These are phyloP conservation scores for Eilema griseolum DNA, from an alignment of 2,888 invertebrate genomes.

Conservation along the genomic window DNA sequence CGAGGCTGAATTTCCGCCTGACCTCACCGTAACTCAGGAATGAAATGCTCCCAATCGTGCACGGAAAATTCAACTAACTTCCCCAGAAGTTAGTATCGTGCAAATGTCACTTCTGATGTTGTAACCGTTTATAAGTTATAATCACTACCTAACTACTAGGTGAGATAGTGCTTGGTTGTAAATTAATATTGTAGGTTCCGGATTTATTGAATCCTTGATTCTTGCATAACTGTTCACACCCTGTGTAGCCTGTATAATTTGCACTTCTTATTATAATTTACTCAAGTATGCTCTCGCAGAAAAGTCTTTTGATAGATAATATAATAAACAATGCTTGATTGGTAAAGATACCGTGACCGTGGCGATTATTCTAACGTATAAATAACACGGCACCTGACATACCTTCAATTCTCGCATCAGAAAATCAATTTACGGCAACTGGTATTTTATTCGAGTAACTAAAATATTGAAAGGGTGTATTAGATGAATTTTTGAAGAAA, in stretches of 20 bases:
- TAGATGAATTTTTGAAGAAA: too few relatives aligned
- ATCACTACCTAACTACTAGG: not conserved
- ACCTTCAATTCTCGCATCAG: too few relatives aligned
- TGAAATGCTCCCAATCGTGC: too few relatives aligned
- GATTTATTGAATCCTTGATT: not conserved
- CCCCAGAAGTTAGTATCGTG: too few relatives aligned
- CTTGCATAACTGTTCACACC: slow-evolving; percentile 4
- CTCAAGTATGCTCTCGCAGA: not conserved
- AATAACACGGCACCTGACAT: too few relatives aligned
- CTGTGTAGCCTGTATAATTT: not conserved
- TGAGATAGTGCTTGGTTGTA: not conserved
- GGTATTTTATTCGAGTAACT: too few relatives aligned
- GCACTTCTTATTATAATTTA: not conserved
- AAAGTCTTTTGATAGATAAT: not conserved
- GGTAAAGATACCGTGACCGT: not conserved
- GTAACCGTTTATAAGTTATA: not conserved
- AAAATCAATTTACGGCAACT: too few relatives aligned
- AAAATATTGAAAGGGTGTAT: too few relatives aligned
- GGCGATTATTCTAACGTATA: not conserved
- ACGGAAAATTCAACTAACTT: too few relatives aligned
- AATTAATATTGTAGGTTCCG: not conserved
- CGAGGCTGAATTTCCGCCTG: too few relatives aligned
- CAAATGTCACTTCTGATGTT: not conserved
- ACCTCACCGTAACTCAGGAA: too few relatives aligned
- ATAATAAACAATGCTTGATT: too few relatives aligned